A percentile compares a stretch with the other conserved stretches of the same genome.
These are phyloP conservation scores for Miniopterus natalensis DNA, from an alignment of 2,113 vertebrate species.

Conservation along the genomic window DNA sequence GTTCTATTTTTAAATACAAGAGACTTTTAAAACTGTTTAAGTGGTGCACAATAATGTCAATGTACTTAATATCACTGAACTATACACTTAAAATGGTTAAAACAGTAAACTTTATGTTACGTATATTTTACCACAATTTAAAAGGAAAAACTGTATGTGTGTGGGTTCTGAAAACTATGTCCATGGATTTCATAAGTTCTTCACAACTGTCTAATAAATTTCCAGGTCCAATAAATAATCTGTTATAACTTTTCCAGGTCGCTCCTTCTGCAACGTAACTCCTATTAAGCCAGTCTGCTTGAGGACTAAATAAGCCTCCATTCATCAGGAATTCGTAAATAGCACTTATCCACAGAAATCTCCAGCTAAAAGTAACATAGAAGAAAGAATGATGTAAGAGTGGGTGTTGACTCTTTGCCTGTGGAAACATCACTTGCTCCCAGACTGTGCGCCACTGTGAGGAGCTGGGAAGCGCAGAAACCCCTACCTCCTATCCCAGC, in stretches of 20 bases:
- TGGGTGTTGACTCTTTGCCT: background rate
- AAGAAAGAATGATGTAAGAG: background rate
- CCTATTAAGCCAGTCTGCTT: background rate
- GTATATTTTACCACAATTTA: background rate
- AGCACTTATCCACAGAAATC: background rate
- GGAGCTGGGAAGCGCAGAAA: background rate
- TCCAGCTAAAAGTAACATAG: slow-evolving; percentile 22
- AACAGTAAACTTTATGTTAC: background rate
- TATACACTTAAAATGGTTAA: background rate
- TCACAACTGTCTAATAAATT: background rate
- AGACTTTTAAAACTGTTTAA: background rate
- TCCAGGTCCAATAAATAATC: background rate
- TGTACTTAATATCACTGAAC: background rate
- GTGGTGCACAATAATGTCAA: background rate
- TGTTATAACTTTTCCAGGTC: background rate
- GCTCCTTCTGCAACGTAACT: background rate
- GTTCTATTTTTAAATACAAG: background rate
- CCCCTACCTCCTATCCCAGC: background rate
- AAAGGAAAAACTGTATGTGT: background rate
- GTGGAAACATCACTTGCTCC: background rate
- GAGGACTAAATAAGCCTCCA: background rate
- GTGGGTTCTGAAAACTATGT: background rate
- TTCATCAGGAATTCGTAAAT: background rate
- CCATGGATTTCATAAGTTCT: background rate
- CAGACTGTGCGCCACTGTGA: background rate